These are phyloP conservation scores for Oceanodroma leucorhoa DNA, from an alignment of 2,797 vertebrate species.

Conservation along the genomic window DNA sequence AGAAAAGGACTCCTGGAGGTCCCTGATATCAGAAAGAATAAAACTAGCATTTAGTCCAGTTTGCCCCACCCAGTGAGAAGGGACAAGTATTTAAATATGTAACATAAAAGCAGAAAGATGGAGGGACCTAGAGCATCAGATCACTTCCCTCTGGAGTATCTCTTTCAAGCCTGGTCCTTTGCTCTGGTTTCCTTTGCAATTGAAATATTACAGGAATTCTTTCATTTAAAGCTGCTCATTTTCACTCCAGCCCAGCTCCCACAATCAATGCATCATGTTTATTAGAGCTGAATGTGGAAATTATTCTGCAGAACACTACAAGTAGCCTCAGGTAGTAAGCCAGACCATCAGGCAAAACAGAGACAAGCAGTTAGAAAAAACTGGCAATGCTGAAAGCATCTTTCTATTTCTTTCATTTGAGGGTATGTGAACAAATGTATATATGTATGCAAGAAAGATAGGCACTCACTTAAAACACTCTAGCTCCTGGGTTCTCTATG, in stretches of 20 bases:
- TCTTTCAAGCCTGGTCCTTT: background rate
- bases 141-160: background rate
- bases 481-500: background rate
- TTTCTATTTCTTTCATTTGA: background rate
- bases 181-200: background rate
- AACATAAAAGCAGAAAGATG: background rate
- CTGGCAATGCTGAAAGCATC: background rate
- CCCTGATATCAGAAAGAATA: background rate
- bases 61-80: background rate
- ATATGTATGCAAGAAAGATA: background rate
- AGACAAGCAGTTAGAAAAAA: background rate
- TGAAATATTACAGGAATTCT: background rate
- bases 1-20: background rate
- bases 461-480: background rate
- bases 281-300: background rate
- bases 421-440: background rate
- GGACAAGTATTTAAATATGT: background rate
- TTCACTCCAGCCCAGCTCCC: background rate
- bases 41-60: background rate
- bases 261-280: background rate
- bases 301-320: background rate
- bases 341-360: background rate
- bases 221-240: background rate
- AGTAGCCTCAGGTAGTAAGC: background rate
- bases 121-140: background rate